A percentile compares a stretch with the other conserved stretches of the same genome.
Evolutionary conservation across 2,113 vertebrate species (phyloP).

Genomic region (Isichthys henryi): DNA sequence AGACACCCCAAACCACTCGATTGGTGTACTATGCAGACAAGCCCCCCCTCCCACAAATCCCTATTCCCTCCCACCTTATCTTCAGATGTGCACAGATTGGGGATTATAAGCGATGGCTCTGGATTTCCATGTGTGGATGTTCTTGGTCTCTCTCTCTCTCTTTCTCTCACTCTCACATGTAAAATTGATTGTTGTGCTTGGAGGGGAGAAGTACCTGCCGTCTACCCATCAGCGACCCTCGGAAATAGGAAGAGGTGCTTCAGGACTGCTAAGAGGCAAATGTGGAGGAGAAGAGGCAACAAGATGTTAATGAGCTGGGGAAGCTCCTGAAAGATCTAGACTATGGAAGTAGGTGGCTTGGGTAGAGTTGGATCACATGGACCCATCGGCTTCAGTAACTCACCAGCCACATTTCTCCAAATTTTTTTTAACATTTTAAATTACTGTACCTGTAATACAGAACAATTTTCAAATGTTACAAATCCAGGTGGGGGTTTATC

Average conservation of each 20-base stretch:
- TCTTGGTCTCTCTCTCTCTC: neutral
- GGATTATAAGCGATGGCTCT: constrained; percentile 16
- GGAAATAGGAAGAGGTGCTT: constrained; percentile 14
- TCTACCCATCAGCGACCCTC: constrained; percentile 40
- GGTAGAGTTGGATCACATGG: neutral
- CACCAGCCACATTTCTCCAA: neutral
- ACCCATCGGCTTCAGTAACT: neutral
- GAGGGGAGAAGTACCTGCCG: constrained; percentile 42
- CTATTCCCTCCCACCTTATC: neutral
- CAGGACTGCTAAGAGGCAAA: neutral
- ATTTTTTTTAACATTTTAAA: neutral
- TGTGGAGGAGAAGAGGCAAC: neutral
- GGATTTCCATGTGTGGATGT: neutral
- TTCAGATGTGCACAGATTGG: neutral
- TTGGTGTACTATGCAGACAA: neutral
- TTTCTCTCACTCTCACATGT: neutral
- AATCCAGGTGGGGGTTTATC: neutral
- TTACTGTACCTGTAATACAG: neutral
- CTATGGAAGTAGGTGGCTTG: neutral
- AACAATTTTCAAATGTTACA: neutral
- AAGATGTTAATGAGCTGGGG: neutral
- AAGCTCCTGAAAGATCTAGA: neutral
- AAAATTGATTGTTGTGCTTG: constrained; percentile 40
- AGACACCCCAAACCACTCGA: neutral
- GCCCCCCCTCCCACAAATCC: neutral